phyloP scores from a whole-genome alignment of 2,888 invertebrate genomes.

The Muscina levida region DNA sequence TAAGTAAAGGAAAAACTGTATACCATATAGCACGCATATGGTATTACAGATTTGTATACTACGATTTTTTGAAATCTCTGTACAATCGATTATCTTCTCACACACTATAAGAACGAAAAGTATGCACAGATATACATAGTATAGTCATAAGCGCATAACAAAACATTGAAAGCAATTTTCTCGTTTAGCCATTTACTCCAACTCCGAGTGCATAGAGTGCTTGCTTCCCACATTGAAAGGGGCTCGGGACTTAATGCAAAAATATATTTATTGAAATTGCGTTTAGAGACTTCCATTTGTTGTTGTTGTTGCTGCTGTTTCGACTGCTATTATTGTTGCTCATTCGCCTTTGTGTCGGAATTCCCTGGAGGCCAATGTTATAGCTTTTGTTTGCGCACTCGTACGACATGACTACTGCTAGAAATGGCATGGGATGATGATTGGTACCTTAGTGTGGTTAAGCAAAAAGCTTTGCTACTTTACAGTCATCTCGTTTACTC shows the following conservation, averaged over 20 bases:
- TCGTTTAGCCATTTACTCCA: conserved; percentile 63
- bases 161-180: conserved; percentile 68
- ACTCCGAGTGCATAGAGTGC: conserved; percentile 50
- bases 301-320: conserved; percentile 36
- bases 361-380: conserved; percentile 75
- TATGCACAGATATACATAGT: conserved; percentile 4
- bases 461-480: conserved; percentile 70
- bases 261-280: conserved; percentile 78
- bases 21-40: no score
- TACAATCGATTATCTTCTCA: no score
- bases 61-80: no score
- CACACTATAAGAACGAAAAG: no score
- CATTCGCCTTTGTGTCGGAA: conserved; percentile 31
- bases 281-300: conserved; percentile 63
- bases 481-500: conserved; percentile 47
- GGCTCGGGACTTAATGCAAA: conserved; percentile 73
- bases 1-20: no score
- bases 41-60: no score
- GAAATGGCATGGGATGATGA: conserved; percentile 10
- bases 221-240: not conserved
- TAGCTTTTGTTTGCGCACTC: conserved; percentile 53
- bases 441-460: conserved; percentile 52
- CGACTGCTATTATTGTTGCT: not conserved
- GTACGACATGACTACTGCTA: conserved; percentile 15
- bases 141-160: conserved; percentile 52